Conservation (phyloP, 1,140 invertebrate genomes). For the Drosophila pectinifera region DNA sequence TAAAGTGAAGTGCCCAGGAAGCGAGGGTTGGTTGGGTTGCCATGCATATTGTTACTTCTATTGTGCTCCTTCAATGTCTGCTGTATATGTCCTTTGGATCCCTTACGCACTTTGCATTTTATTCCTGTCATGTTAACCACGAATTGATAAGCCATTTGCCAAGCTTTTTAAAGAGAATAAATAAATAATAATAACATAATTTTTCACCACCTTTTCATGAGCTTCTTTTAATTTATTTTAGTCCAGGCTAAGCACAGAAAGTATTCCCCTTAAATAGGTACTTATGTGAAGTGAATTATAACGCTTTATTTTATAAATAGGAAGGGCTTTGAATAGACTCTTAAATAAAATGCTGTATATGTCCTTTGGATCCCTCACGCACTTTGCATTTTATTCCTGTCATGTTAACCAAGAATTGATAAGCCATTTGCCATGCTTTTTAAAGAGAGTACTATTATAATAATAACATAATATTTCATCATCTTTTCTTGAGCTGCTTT, state of each 20-base stretch:
- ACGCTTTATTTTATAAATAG: too few species aligned
- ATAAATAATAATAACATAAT: too few species aligned
- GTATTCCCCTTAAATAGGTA: too few species aligned
- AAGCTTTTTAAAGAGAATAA: neutral
- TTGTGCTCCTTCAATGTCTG: slow-evolving; percentile 1
- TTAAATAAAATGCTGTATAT: too few species aligned
- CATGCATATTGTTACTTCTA: slow-evolving; percentile 15
- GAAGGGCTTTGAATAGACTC: too few species aligned
- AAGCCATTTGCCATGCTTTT: neutral
- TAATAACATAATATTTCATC: too few species aligned
- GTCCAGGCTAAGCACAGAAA: too few species aligned
- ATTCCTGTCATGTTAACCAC: neutral
- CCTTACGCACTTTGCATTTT: neutral
- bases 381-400: neutral
- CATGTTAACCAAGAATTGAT: neutral
- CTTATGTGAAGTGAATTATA: too few species aligned
- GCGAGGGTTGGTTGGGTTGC: neutral
- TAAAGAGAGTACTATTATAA: neutral
- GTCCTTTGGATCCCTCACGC: neutral
- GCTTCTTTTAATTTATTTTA: neutral
- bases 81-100: neutral
- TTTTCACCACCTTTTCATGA: too few species aligned
- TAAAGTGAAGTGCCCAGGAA: neutral
- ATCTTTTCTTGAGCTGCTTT: neutral
- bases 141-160: neutral